Base-by-base conservation (phyloP, 2,888 invertebrate genomes). In the Dicyrtomina minuta region DNA sequence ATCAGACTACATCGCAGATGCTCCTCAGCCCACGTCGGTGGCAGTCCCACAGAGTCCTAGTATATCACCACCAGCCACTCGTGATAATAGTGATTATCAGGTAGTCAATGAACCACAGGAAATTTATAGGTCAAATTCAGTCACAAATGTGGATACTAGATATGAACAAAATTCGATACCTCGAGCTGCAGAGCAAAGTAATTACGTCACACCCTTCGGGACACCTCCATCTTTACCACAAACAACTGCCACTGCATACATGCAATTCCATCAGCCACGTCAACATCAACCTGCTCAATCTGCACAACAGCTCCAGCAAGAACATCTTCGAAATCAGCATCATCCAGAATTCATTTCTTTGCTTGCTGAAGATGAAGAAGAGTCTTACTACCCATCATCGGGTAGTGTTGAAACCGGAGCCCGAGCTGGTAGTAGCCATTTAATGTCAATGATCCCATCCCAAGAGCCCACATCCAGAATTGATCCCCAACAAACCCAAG, bases 261-360 rank as follows among this genome's bases (percentile, higher is more conserved):
- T 68, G n/a, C 62, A 68, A n/a, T 62, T 49, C 27, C 68, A 59
- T 17, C 33, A 56, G 24, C 24, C n/a, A 20, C 43, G n/a, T n/a
- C n/a, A 61, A 3, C 33, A 43, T 4, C 60, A 26, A 49, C 62
- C 46, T 12, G 17, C 22, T 27, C 49, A 51, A 12, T 20, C 26
- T 3, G 58, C 56, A 26, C 67, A 55, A 46, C 44, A 43, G 44
- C 53, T 41, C 49, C 22, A 66, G 6, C 33, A 55, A 1, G 12
- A 53, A 20, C 39, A 41, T n/a, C 20, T 15, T 10, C 53, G 20
- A 55, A 5, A 17, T 10, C 64, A 51, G 51, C 8, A 39, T 24
- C 68, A 61, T 17, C 74, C 74, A n/a, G 74, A 74, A 61, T 74
- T 70, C 26, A 74, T 74, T 51, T 74, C 74, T 2, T 66, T 74